These are phyloP conservation scores for Pitta sordida DNA, from an alignment of 2,113 vertebrate genomes.

Conservation along the genomic window DNA sequence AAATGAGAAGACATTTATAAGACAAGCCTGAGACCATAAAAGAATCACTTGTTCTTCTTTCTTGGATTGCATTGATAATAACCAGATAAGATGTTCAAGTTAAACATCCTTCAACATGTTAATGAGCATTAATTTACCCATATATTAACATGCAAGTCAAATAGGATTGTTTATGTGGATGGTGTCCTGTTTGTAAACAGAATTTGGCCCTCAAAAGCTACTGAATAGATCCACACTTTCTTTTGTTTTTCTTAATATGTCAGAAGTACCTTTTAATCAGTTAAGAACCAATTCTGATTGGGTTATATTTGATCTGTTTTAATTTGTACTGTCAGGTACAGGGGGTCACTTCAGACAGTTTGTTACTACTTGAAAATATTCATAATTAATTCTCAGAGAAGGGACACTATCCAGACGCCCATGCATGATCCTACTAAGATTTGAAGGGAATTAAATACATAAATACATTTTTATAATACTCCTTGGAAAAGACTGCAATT, in stretches of 20 bases:
- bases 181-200: not conserved
- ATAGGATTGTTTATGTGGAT: not conserved
- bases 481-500: not conserved
- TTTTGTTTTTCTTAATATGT: not conserved
- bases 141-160: not conserved
- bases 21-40: not conserved
- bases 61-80: not conserved
- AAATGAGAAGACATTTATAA: not conserved
- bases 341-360: not conserved
- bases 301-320: not conserved
- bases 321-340: not conserved
- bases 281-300: not conserved
- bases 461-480: not conserved
- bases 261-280: not conserved
- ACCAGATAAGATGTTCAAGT: not conserved
- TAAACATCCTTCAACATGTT: not conserved
- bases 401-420: not conserved
- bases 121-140: not conserved
- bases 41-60: not conserved
- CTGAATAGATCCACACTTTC: not conserved
- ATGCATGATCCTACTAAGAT: not conserved
- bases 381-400: not conserved
- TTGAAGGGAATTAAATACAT: not conserved
- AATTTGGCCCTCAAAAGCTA: not conserved
- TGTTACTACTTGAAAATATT: not conserved